Evolutionary conservation across 2,888 invertebrate genomes (phyloP), one percentile per base, ranked within the genome.

Genomic region (Phengaris alcon): DNA sequence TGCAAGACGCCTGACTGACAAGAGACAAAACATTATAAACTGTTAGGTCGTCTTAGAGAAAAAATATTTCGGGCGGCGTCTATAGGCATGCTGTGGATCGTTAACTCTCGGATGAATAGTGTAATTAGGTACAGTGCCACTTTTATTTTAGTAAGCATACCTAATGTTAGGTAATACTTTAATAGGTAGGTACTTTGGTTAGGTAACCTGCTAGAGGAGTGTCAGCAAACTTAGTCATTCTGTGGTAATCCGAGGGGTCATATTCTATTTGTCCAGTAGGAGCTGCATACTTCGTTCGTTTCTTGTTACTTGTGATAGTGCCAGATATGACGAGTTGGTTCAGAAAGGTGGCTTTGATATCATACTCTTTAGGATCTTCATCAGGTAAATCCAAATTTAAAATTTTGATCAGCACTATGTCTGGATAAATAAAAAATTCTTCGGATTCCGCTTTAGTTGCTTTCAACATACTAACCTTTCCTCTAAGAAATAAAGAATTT

Each of bases 221-320:
- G 79, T 92, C 86, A 35, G 89, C 90, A 77, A 89, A 89, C 0
- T 84, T 75, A 78, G 87, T 85, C 90, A 93, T 91, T 83, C 87
- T 90, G 75, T 88, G 88, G 77, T 91, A 90, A 82, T 92, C 88
- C 0, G 90, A 88, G 0, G 93, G 91, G 78, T 91, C 90, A 75
- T 87, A 93, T 22, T 76, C 78, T 85, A 93, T 85, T 0, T 77
- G 77, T 6, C 92, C 93, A 13, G 64, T 76, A 2, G 84, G 84
- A 44, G 86, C 72, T 0, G 79, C 76, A 13, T 73, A 79, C 2
- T 81, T 77, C n/a, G 76, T 80, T 0, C 78, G 64, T 15, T 83
- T 3, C 81, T 76, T 35, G 81, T 81, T 2, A 2, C 91, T 84
- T 55, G 79, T 84, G 9, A 93, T 82, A 12, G 83, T 77, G 4